Percentiles rank a stretch among this genome's conserved stretches.
phyloP scores from a whole-genome alignment of 2,797 vertebrate species.

The Phylloscopus collybita region DNA sequence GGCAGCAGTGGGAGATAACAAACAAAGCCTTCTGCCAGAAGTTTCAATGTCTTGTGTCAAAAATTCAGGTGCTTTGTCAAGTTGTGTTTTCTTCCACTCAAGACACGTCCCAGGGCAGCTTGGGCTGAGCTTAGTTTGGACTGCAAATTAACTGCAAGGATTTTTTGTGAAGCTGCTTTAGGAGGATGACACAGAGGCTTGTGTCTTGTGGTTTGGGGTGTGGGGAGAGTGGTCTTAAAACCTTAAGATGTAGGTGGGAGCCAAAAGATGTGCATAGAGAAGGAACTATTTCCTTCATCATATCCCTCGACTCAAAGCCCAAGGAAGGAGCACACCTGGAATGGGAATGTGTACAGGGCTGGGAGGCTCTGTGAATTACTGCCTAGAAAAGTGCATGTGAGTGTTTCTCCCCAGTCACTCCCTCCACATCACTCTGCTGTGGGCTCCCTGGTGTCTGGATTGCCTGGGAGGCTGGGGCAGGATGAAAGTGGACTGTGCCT shows the following conservation, averaged over 20 bases:
- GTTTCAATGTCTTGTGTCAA: not conserved
- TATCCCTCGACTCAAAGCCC: not conserved
- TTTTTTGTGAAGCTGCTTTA: not conserved
- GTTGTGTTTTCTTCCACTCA: not conserved
- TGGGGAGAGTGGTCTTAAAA: not conserved
- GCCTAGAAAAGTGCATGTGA: not conserved
- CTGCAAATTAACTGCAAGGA: not conserved
- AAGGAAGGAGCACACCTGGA: not conserved
- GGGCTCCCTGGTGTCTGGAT: not conserved
- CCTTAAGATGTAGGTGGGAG: not conserved
- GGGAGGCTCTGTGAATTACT: slow-evolving; percentile 12
- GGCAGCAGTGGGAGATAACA: slow-evolving; percentile 44
- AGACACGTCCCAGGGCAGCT: not conserved
- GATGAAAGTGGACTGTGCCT: not conserved
- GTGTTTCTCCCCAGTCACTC: not conserved
- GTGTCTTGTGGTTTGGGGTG: not conserved
- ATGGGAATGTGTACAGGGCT: not conserved
- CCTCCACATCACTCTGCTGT: not conserved
- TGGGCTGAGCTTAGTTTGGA: not conserved
- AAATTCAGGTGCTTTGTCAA: slow-evolving; percentile 5
- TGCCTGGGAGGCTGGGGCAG: not conserved
- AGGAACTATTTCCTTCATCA: not conserved
- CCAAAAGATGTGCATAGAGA: not conserved
- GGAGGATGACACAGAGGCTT: not conserved
- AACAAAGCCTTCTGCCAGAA: slow-evolving; percentile 32